Evolutionary conservation across 1,140 invertebrate genomes (phyloP).

Genomic region (Trigoniulus corallinus): DNA sequence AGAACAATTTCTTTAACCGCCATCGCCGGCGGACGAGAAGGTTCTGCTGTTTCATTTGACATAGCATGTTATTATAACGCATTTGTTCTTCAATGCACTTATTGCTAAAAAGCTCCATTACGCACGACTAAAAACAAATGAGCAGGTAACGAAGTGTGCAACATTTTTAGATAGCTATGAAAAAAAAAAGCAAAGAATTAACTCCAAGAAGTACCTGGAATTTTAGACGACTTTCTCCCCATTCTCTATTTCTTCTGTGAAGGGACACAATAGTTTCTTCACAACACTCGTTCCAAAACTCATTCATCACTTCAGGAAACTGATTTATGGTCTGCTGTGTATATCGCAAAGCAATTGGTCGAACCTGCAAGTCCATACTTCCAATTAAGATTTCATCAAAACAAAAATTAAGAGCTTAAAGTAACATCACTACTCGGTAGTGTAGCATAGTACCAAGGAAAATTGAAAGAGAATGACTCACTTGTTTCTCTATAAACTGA

Average conservation of each 20-base stretch:
- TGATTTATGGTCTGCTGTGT: constrained; percentile 13
- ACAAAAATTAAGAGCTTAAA: too few species aligned
- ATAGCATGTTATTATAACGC: constrained; percentile 30
- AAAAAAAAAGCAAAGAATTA: too few species aligned
- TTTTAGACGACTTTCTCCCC: constrained; percentile 36
- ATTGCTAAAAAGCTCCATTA: constrained; percentile 32
- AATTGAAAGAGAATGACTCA: too few species aligned
- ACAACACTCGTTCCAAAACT: constrained; percentile 39
- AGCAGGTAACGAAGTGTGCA: too few species aligned
- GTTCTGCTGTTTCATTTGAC: constrained; percentile 32
- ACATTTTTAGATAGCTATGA: too few species aligned
- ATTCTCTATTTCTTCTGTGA: constrained; percentile 36
- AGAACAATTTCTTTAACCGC: constrained; percentile 33
- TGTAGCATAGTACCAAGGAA: too few species aligned
- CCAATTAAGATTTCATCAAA: constrained; percentile 21
- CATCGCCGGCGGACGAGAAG: constrained; percentile 33
- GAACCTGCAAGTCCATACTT: background rate
- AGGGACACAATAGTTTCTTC: constrained; percentile 37
- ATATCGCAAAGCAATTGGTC: constrained; percentile 2
- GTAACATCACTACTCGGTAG: too few species aligned
- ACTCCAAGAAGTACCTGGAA: too few species aligned
- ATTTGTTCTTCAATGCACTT: constrained; percentile 32
- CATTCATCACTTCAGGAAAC: constrained; percentile 35
- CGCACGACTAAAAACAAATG: constrained; percentile 33
- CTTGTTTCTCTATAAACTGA: constrained; percentile 37